Base-by-base conservation (phyloP, 2,113 vertebrate genomes). In the Choloepus hoffmanni region DNA sequence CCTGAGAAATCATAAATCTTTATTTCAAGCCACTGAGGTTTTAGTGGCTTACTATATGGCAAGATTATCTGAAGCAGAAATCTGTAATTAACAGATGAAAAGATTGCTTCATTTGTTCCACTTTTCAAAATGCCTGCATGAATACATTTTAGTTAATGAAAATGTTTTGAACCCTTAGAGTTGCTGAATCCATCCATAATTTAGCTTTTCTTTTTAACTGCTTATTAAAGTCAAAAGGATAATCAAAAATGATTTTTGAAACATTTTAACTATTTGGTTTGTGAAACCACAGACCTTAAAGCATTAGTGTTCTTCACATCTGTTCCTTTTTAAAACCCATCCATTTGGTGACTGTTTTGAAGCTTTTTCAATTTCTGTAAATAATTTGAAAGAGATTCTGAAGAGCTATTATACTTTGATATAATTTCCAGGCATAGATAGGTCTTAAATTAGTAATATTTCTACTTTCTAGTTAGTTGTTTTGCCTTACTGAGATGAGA, bases 351-450 rank as follows among this genome's bases (percentile, higher is more conserved):
- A 58, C 33, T 85, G 90, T 74, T 90, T 87, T 19, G 4, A 91
- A 97, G 12, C 3, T 83, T 5, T 77, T 85, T 33, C 70, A n/a
- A 4, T 92, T 95, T 86, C 89, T 83, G 3, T 83, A 50, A 83
- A n/a, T 73, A 86, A 28, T 89, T 95, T 93, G 78, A 95, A 95
- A 48, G 73, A 89, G 14, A 89, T 88, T 93, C 85, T 95, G 40
- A 90, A 94, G 70, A 92, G 15, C 55, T 91, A 0, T 82, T 87
- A 36, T 23, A 62, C 73, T 94, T 85, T 24, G 16, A 7, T 91
- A 36, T 65, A 67, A 90, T 95, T 95, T 89, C 24, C 24, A 73
- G 28, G 24, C 33, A 40, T 68, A 94, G 7, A 76, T 43, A 12
- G 33, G 30, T 84, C 36, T 89, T 58, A 97, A 19, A 76, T 92